Base-by-base conservation (phyloP, 2,797 vertebrate species). In the Tragopan temminckii region DNA sequence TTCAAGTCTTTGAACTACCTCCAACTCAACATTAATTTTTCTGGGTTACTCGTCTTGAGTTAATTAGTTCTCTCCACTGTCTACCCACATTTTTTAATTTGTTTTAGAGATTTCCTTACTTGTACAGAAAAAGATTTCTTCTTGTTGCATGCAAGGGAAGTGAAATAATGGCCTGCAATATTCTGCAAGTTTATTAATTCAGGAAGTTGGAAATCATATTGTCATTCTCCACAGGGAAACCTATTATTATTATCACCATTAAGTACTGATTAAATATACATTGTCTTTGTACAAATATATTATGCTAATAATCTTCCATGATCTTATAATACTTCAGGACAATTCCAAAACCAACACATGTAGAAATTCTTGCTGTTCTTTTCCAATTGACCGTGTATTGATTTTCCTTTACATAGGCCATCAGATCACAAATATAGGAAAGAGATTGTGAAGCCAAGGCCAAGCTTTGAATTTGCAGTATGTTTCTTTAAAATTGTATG, bases 191-290 rank as follows among this genome's bases (percentile, higher is more conserved):
- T 88, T 92, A 93, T 92, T 94, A 96, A 96, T 96, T 95, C 85
- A 91, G 72, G 53, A 95, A 92, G 87, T 85, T 81, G 87, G 88
- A 93, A 94, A 96, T 85, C 80, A 83, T 83, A 71, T 87, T 89
- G 79, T 59, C 89, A 36, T 80, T 88, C 85, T 82, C 72, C 58
- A 59, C 59, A 55, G 70, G 36, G 42, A 93, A 91, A 72, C 76
- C 69, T 94, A 94, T 94, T 95, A 95, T 95, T 95, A 92, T 91
- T 88, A 96, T 89, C 93, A 85, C 46, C 62, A 95, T 94, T 95
- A 93, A 91, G 38, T 85, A 89, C 69, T 91, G 70, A 95, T 94
- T 94, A 96, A 96, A 95, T 89, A 94, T 92, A 66, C 69, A 89
- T 88, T 83, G 91, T 88, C 87, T 62, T 94, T 92, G 69, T 89